Base-by-base conservation (phyloP, 2,113 vertebrate genomes). In the Lethenteron reissneri region DNA sequence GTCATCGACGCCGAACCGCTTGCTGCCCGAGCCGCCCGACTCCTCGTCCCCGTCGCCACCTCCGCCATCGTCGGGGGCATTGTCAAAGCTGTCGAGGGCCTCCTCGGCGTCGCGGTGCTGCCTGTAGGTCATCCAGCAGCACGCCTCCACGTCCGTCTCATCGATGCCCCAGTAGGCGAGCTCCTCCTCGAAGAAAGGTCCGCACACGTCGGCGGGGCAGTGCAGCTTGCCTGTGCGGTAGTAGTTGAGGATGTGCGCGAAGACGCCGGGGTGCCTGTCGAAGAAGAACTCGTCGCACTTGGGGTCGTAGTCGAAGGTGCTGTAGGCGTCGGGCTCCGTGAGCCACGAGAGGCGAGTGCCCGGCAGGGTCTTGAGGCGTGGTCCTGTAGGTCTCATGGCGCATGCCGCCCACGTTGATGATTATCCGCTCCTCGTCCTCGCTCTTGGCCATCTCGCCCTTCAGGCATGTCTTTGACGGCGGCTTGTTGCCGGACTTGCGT, bases 131-230 rank as follows among this genome's bases (percentile, higher is more conserved):
- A 97, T 97, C 92, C 92, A 97, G 76, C 92, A 97, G 81, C 92
- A 97, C 72, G 92, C 90, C 80, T 97, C 92, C 84, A 97, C 92
- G 80, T 97, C 92, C 4, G 92, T 97, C 85, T 97, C 92, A 76
- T 96, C 92, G 58, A 97, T 97, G 80, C 92, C 92, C n/a, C 92
- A 97, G 79, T 95, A 97, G 79, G 90, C 89, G 81, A 97, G 80
- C 78, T 97, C 92, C 77, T 97, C 92, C 79, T 97, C 92, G 73
- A 91, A 97, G 10, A 97, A 84, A 7, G 92, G 92, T 71, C 92
- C 92, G 75, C 92, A 97, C 77, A 97, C 92, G 79, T 96, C 92
- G 2, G 92, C 92, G 9, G 92, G n/a, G 82, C 92, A 97, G 83
- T 97, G 92, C 79, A 97, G 85, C 77, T 96, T 97, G 78, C 92